Evolutionary conservation across 2,113 vertebrate genomes (phyloP), one percentile per base, ranked within the genome.

Genomic region (Turnix velox): DNA sequence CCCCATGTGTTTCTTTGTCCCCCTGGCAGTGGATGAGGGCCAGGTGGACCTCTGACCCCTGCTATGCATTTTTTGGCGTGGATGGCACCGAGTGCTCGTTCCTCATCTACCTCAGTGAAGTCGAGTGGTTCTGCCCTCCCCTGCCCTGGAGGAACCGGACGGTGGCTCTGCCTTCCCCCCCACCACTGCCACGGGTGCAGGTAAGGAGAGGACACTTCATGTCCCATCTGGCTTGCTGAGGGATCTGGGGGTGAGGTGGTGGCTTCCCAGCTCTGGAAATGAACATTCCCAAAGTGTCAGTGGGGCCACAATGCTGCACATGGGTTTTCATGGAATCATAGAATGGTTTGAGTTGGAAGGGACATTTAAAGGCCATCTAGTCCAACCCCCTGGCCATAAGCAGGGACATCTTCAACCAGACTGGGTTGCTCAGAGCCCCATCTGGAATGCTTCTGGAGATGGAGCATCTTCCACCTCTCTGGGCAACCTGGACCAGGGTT

Each of bases 91-190:
- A 99, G 89, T 99, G 99, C 94, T 99, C 99, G 5, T 99, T 99
- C 95, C 98, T 99, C 80, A 89, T 98, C 96, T 99, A 99, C 97
- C 98, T 99, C 95, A 99, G 99, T 3, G 99, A 99, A 95, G 99
- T 99, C 4, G 99, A 99, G 96, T 99, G 99, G 99, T 99, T 99
- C 97, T 99, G 99, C 74, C 99, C 99, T n/a, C 98, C 98, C 0
- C 95, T 99, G 96, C 96, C 98, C 52, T 99, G 99, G 99, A 97
- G 98, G 54, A 99, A 99, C 97, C 98, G 96, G 85, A 99, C 98
- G 0, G 88, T 18, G 6, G 20, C 96, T 14, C 73, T 72, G 66
- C 94, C 85, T 10, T 97, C 97, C 0, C 97, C 97, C 15, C 98
- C 97, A 4, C 94, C 97, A 1, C 95, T 68, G 2, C 97, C 98